Percentiles rank a stretch among this genome's conserved stretches.
Evolutionary conservation across 2,113 vertebrate genomes (phyloP).

Genomic region (Microcebus tavaratra): DNA sequence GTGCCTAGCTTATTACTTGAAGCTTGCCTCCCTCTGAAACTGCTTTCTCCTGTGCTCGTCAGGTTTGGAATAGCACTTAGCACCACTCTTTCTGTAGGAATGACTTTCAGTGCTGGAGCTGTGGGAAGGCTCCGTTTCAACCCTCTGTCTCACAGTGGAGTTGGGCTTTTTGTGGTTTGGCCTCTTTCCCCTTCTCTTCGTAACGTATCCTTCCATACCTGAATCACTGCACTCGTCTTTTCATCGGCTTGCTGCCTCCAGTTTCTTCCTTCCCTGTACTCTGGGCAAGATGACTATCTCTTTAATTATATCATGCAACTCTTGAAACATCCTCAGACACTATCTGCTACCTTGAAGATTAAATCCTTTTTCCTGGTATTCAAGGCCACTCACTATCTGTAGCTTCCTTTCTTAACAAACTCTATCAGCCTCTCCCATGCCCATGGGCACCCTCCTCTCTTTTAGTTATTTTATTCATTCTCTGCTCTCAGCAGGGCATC

Average conservation of each 20-base stretch:
- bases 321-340: background rate
- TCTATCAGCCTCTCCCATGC: background rate
- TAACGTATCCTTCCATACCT: background rate
- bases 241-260: background rate
- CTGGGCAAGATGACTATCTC: background rate
- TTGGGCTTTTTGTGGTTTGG: background rate
- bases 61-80: background rate
- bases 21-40: background rate
- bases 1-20: background rate
- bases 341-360: background rate
- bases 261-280: background rate
- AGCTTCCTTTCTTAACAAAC: background rate
- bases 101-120: background rate
- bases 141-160: background rate
- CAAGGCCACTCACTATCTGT: background rate
- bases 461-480: background rate
- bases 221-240: background rate
- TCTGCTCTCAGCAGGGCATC: background rate
- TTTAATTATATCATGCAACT: background rate
- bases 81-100: background rate
- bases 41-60: background rate
- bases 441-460: background rate
- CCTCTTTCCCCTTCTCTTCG: no score
- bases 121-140: background rate
- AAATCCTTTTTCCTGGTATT: background rate